Evolutionary conservation across 2,113 vertebrate genomes (phyloP).

Genomic region (Nymphicus hollandicus): DNA sequence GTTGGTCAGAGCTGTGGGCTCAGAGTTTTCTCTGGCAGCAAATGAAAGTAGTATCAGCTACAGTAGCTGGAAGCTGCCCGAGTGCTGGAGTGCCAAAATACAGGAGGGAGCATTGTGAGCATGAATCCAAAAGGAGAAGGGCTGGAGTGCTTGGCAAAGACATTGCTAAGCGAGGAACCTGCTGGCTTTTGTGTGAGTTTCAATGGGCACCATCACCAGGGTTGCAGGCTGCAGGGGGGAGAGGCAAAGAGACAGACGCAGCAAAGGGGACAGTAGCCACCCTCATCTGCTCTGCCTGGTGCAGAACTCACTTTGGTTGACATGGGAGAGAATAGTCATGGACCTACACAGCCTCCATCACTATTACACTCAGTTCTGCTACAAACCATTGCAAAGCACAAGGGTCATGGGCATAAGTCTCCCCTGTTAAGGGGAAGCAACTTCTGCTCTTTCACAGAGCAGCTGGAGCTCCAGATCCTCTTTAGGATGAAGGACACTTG

Average conservation of each 20-base stretch:
- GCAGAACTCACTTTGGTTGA: background rate
- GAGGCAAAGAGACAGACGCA: background rate
- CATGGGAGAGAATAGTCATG: background rate
- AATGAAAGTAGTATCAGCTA: constrained; percentile 30
- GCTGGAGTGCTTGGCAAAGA: background rate
- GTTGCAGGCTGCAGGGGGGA: background rate
- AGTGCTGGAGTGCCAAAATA: background rate
- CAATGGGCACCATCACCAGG: background rate
- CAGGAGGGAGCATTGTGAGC: background rate
- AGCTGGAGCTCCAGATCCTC: background rate
- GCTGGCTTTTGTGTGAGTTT: background rate
- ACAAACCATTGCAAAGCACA: fast-evolving
- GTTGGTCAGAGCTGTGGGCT: background rate
- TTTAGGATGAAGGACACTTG: background rate
- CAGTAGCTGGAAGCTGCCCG: constrained; percentile 41
- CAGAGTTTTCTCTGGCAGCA: constrained; percentile 52
- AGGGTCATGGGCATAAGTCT: background rate
- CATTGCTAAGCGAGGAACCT: background rate
- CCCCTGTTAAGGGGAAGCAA: background rate
- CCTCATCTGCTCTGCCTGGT: background rate
- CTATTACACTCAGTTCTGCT: background rate
- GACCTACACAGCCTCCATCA: background rate
- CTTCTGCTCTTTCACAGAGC: background rate
- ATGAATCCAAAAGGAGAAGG: background rate
- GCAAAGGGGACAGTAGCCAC: background rate